A percentile compares a stretch with the other conserved stretches of the same genome.
phyloP scores from a whole-genome alignment of 2,888 invertebrate genomes.

The Tineola bisselliella region DNA sequence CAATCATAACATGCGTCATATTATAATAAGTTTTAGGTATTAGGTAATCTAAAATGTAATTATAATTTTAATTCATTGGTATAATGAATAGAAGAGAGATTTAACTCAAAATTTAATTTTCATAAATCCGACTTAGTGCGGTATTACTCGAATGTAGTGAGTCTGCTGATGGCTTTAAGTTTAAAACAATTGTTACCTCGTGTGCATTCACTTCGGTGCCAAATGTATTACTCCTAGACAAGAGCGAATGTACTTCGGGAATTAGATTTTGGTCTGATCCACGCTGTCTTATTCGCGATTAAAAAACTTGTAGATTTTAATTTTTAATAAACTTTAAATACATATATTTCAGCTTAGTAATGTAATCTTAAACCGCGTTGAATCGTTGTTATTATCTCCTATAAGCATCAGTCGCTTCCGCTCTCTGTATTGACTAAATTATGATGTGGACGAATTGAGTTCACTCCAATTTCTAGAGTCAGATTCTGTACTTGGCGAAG shows the following conservation, averaged over 20 bases:
- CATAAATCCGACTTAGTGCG: conserved; percentile 1
- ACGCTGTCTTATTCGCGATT: not conserved
- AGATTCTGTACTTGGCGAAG: conserved; percentile 24
- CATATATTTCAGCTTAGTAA: not conserved
- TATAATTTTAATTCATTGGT: not conserved
- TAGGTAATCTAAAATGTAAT: not conserved
- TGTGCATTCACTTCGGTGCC: not conserved
- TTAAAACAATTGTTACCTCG: not conserved
- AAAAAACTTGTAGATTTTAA: too few relatives aligned
- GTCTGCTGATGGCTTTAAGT: not conserved
- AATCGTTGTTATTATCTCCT: not conserved
- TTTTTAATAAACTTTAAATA: too few relatives aligned
- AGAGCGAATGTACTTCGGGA: conserved; percentile 3
- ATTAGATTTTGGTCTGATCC: not conserved
- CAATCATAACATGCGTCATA: too few relatives aligned
- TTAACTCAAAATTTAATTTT: not conserved
- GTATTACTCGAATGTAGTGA: not conserved
- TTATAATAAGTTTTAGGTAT: not conserved
- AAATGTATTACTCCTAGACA: not conserved
- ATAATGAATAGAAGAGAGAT: not conserved
- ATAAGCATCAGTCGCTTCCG: not conserved
- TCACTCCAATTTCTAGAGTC: conserved; percentile 1
- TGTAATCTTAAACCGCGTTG: not conserved
- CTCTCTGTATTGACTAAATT: not conserved
- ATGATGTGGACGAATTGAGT: not conserved